These are phyloP conservation scores for Nesometra sesokonis DNA, from an alignment of 35 echinoderm and acorn worm genomes.

Conservation along the genomic window DNA sequence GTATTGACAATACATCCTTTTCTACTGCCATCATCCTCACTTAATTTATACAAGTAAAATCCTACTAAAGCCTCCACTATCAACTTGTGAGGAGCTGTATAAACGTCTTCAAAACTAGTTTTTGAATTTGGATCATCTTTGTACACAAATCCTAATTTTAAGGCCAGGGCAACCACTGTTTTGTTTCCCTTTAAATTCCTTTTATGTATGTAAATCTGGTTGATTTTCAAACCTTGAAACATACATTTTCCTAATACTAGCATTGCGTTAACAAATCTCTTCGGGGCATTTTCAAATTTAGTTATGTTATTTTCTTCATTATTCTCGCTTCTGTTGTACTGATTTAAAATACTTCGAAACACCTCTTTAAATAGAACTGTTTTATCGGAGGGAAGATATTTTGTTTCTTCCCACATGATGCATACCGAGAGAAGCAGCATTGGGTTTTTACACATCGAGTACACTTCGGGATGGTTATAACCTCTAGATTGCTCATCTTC, in stretches of 20 bases:
- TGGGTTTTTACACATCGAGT: not conserved
- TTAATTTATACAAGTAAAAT: not conserved
- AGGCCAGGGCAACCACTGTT: not conserved
- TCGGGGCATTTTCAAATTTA: not conserved
- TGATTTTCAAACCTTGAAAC: not conserved
- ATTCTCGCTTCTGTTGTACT: not conserved
- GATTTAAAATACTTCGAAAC: not conserved
- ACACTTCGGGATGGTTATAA: not conserved
- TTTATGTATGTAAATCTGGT: not conserved
- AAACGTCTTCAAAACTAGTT: not conserved
- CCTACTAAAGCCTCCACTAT: not conserved
- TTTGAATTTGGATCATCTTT: not conserved
- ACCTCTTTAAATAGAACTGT: not conserved
- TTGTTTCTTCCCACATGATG: not conserved
- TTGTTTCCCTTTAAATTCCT: not conserved
- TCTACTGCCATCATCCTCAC: not conserved
- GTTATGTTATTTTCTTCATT: not conserved
- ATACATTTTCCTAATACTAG: not conserved
- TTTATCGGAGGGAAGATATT: not conserved
- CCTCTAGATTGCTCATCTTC: not conserved
- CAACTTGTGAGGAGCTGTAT: not conserved
- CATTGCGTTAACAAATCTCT: not conserved
- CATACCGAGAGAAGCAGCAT: not conserved
- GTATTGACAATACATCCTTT: not conserved
- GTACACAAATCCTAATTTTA: not conserved